These are phyloP conservation scores for Cercopithecus mona DNA, from an alignment of 2,113 vertebrate species.

Conservation along the genomic window DNA sequence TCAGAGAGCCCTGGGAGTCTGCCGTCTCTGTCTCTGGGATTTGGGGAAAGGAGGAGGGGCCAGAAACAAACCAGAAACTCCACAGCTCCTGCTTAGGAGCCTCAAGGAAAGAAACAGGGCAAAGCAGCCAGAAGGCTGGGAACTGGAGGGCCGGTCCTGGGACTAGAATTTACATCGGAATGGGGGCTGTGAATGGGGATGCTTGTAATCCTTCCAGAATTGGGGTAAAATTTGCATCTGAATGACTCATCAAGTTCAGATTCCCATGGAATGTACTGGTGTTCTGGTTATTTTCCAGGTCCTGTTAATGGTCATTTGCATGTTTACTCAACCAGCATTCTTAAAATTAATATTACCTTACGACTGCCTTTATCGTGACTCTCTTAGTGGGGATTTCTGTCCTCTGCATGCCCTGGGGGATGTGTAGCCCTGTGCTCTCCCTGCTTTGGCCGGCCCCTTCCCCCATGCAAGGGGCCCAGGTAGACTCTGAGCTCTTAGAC, in stretches of 20 bases:
- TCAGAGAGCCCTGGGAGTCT: too few species aligned
- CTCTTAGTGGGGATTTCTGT: background rate
- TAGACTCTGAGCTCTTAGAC: background rate
- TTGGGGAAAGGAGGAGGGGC: too few species aligned
- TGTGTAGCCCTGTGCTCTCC: fast-evolving
- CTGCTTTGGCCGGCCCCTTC: fast-evolving
- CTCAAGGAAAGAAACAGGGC: background rate
- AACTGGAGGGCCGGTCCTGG: background rate
- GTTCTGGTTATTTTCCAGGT: background rate
- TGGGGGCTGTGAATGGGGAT: background rate
- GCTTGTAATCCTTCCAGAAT: slow-evolving; percentile 53
- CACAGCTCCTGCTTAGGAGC: background rate
- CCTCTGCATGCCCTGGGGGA: background rate
- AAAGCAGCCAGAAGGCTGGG: background rate
- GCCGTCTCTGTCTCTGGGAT: background rate
- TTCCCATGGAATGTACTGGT: slow-evolving; percentile 19
- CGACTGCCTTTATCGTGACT: background rate
- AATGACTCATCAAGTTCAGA: background rate
- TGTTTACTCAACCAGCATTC: background rate
- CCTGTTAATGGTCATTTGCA: background rate
- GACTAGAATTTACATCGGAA: slow-evolving; percentile 18
- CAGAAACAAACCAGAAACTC: background rate
- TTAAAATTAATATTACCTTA: background rate
- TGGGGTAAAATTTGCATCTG: slow-evolving; percentile 63
- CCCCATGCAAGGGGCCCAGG: too few species aligned